Conservation (phyloP, 2,113 vertebrate species). For the Indicator indicator region DNA sequence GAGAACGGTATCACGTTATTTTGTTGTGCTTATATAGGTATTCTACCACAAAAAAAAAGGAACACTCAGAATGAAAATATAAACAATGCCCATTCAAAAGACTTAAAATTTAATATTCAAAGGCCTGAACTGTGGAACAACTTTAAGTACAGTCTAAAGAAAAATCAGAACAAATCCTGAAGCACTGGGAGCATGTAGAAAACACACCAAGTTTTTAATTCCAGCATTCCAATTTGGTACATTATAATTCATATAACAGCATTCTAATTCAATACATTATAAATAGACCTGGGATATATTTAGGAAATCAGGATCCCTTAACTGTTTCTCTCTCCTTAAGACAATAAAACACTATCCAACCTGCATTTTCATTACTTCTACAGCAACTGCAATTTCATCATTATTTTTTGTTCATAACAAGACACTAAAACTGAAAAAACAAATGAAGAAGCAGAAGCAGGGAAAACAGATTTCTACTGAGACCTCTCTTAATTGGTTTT, state of each 20-base stretch:
- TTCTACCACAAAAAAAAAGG: neutral
- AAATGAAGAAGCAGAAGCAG: neutral
- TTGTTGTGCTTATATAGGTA: neutral
- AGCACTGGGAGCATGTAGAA: neutral
- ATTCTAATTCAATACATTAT: neutral
- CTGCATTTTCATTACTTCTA: neutral
- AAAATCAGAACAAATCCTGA: neutral
- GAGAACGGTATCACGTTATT: neutral
- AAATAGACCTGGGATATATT: neutral
- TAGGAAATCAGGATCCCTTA: neutral
- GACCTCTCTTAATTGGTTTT: neutral
- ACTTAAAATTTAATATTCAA: neutral
- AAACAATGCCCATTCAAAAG: neutral
- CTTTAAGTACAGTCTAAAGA: neutral
- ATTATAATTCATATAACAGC: neutral
- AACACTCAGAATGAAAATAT: neutral
- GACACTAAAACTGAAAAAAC: neutral
- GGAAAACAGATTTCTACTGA: neutral
- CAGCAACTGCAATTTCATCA: neutral
- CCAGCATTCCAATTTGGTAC: neutral
- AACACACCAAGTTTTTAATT: neutral
- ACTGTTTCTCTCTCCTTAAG: neutral
- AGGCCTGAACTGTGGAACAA: neutral
- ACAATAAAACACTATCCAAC: neutral
- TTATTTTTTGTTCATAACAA: neutral